Evolutionary conservation across 2,888 invertebrate species (phyloP).

Genomic region (Troides helena): DNA sequence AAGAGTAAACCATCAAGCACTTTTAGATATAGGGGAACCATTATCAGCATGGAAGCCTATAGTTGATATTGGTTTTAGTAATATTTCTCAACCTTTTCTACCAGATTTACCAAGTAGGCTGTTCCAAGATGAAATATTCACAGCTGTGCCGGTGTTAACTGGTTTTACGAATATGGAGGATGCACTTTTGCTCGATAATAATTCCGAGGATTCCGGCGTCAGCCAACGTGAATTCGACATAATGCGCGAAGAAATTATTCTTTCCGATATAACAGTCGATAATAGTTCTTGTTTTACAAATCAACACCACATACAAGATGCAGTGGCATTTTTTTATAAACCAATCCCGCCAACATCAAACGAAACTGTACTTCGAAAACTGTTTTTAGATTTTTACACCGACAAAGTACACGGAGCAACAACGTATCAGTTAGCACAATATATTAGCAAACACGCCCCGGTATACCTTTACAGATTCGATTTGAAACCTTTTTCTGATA

Average conservation of each 20-base stretch:
- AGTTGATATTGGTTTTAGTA: constrained; percentile 85
- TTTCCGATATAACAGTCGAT: constrained; percentile 80
- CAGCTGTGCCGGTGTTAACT: constrained; percentile 86
- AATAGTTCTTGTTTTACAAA: constrained; percentile 82
- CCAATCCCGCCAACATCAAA: constrained; percentile 84
- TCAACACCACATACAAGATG: constrained; percentile 84
- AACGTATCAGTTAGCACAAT: constrained; percentile 83
- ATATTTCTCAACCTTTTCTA: constrained; percentile 83
- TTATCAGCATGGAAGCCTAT: constrained; percentile 86
- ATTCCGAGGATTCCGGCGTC: constrained; percentile 81
- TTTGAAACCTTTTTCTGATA: constrained; percentile 83
- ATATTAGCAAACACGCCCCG: constrained; percentile 80
- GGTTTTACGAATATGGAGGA: constrained; percentile 92
- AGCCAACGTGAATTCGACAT: constrained; percentile 81
- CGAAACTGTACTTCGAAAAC: constrained; percentile 81
- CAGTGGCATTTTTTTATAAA: constrained; percentile 88
- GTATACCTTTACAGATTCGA: constrained; percentile 89
- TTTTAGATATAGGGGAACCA: constrained; percentile 83
- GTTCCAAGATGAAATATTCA: constrained; percentile 81
- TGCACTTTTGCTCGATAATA: constrained; percentile 82
- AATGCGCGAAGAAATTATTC: constrained; percentile 82
- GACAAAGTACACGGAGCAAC: constrained; percentile 88
- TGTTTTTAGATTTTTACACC: constrained; percentile 85
- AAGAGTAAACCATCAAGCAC: constrained; percentile 78
- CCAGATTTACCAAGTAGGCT: constrained; percentile 83